Conservation (phyloP, 2,888 invertebrate species). For the Amiota mariae region DNA sequence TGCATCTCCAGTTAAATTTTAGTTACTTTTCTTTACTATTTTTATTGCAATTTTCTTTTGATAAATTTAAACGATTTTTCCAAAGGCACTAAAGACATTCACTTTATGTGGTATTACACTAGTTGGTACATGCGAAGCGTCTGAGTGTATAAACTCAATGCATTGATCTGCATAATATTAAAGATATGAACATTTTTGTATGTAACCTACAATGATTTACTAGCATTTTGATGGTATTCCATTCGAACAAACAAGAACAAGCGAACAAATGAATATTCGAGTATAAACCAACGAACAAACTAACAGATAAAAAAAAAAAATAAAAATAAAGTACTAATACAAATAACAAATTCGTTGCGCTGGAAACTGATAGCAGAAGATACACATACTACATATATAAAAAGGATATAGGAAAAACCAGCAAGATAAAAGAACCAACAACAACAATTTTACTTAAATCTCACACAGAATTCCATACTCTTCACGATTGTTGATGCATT, state of each 20-base stretch:
- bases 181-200: constrained; percentile 1
- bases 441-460: too few species aligned
- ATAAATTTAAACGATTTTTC: too few species aligned
- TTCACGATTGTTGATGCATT: background rate
- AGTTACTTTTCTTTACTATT: too few species aligned
- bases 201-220: background rate
- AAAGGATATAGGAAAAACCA: background rate
- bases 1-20: too few species aligned
- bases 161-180: background rate
- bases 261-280: background rate
- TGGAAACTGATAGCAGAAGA: constrained; percentile 15
- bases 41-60: too few species aligned
- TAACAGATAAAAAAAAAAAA: background rate
- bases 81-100: too few species aligned
- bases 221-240: constrained; percentile 4
- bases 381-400: background rate
- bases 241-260: background rate
- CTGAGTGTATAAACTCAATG: background rate
- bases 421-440: too few species aligned
- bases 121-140: too few species aligned
- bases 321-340: constrained; percentile 5
- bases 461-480: too few species aligned
- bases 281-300: constrained; percentile 1
- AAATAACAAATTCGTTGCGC: constrained; percentile 13
- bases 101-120: too few species aligned